Evolutionary conservation across 2,888 invertebrate genomes (phyloP).

Genomic region (Lochmaea crataegi): DNA sequence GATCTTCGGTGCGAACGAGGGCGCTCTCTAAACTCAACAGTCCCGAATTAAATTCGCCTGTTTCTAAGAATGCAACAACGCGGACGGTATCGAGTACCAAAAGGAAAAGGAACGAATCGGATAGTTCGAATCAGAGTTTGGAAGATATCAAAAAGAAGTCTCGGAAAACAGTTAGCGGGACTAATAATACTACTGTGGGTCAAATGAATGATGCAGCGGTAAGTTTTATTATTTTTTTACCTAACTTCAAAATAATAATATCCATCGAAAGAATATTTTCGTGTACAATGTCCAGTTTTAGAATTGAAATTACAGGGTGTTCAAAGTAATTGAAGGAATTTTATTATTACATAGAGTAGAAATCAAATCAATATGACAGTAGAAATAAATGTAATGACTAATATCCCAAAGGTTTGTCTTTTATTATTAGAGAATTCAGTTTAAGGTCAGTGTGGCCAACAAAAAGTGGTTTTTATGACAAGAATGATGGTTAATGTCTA

Average conservation of each 20-base stretch:
- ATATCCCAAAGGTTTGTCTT: too few relatives aligned
- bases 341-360: too few relatives aligned
- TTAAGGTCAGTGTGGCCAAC: too few relatives aligned
- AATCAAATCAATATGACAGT: too few relatives aligned
- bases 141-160: slow-evolving; percentile 60
- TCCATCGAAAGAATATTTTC: not conserved
- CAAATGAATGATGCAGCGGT: slow-evolving; percentile 11
- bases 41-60: slow-evolving; percentile 67
- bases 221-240: not conserved
- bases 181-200: slow-evolving; percentile 8
- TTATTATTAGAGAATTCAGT: too few relatives aligned
- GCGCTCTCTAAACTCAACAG: slow-evolving; percentile 77
- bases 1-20: slow-evolving; percentile 72
- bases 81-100: slow-evolving; percentile 64
- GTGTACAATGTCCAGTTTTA: too few relatives aligned
- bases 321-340: too few relatives aligned
- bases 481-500: too few relatives aligned
- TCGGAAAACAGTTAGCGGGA: slow-evolving; percentile 70
- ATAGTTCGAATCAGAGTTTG: slow-evolving; percentile 75
- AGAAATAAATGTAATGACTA: too few relatives aligned
- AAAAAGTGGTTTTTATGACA: too few relatives aligned
- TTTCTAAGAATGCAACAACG: slow-evolving; percentile 39
- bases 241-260: not conserved
- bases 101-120: slow-evolving; percentile 83
- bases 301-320: too few relatives aligned